Evolutionary conservation across 2,888 invertebrate genomes (phyloP), one percentile per base, ranked within the genome.

Genomic region (Phlogophora meticulosa): DNA sequence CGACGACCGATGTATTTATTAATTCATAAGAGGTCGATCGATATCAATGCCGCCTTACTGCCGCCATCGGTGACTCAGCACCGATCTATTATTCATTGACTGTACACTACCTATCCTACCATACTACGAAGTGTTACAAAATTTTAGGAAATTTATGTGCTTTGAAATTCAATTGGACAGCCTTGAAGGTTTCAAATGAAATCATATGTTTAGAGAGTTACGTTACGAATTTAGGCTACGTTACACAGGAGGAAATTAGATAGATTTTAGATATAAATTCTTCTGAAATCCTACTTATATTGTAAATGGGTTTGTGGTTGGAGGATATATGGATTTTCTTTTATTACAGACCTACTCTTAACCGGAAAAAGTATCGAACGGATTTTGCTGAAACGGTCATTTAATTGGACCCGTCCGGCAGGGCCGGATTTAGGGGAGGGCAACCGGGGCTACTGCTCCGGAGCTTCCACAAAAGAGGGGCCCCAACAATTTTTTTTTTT

Each of bases 11-110:
- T 74, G 52, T 61, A n/a, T n/a, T n/a, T 57, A 64, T 45, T 43
- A 51, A 57, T 65, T 24, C 17, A 46, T 7, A 52, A 22, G 34
- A 64, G 53, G 34, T 32, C 24, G 11, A 52, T 40, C 36, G 51
- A 51, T 48, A 51, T 11, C n/a, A 32, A 51, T 48, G 55, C 13
- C n/a, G 24, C 34, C 4, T 15, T 13, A 24, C 32, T 20, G n/a
- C 20, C 32, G 49, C 17, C 52, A 32, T 17, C n/a, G 28, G 43
- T 55, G 60, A 42, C 75, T 45, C 38, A 36, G 28, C 5, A 40
- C 17, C 42, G 10, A 61, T 79, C 55, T 43, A 52, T 79, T 67
- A 76, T 76, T 76, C 75, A 76, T 62, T 10, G 53, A 11, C 13
- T 46, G 74, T 43, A 43, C 48, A n/a, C n/a, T n/a, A n/a, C 4